Percentiles rank a stretch among this genome's conserved stretches.
phyloP scores from a whole-genome alignment of 2,113 vertebrate genomes.

The Siniperca knerii region DNA sequence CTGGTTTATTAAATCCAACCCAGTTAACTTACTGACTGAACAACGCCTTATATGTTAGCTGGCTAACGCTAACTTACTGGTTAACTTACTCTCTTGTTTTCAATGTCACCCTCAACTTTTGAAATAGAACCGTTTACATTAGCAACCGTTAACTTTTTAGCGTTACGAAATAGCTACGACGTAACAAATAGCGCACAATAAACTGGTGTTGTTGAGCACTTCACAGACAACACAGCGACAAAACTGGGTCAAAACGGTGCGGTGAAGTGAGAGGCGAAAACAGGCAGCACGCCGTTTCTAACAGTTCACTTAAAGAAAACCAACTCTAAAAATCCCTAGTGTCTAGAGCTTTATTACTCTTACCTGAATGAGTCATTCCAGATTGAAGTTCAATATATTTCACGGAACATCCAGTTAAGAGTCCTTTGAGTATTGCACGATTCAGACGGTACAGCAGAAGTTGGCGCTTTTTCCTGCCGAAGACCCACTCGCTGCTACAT shows the following conservation, averaged over 20 bases:
- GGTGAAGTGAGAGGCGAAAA: conserved; percentile 56
- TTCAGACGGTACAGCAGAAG: conserved; percentile 59
- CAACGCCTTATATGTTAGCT: conserved; percentile 44
- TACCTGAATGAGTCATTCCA: conserved; percentile 58
- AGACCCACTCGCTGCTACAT: conserved; percentile 31
- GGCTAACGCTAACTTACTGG: conserved; percentile 35
- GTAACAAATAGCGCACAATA: not conserved
- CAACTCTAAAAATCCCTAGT: not conserved
- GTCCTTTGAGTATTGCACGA: conserved; percentile 28
- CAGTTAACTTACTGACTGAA: not conserved
- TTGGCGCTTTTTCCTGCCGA: conserved; percentile 86
- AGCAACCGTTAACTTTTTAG: not conserved
- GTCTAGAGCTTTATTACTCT: not conserved
- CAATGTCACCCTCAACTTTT: not conserved
- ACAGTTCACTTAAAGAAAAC: conserved; percentile 7
- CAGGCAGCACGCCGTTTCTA: conserved; percentile 38
- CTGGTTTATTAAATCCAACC: not conserved
- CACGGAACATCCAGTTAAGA: not conserved
- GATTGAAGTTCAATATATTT: not conserved
- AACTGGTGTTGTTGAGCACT: not conserved
- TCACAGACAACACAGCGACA: not conserved
- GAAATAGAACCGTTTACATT: accelerated
- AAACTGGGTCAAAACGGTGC: conserved; percentile 64
- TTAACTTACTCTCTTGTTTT: not conserved
- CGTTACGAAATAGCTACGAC: accelerated